Base-by-base conservation (phyloP, 2,888 invertebrate genomes). In the Gymnosoma rotundatum region DNA sequence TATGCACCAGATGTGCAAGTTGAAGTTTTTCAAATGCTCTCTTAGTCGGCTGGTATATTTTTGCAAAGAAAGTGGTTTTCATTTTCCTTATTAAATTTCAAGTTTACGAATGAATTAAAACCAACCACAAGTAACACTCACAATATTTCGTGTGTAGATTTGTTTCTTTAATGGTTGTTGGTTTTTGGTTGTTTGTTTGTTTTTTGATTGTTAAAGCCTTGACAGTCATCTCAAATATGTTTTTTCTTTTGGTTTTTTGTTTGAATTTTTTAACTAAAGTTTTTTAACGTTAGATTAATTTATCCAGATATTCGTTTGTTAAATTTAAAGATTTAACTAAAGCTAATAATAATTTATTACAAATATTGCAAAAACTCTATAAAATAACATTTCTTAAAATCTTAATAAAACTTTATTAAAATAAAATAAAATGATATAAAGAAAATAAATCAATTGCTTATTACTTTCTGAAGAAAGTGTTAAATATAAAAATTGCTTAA, bases 31-130 rank as follows among this genome's bases (percentile, higher is more conserved):
- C 82, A 82, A 73, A 80, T 81, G 78, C 76, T 72, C 64, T 73
- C 63, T 78, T 66, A 67, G 25, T 50, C 45, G 60, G n/a, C 69
- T 74, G 56, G 36, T 66, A 64, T 69, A 38, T 80, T 78, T 86
- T 81, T 83, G 82, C 80, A 75, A 85, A 83, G 86, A 87, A 87
- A 87, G 87, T 87, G 87, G 86, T 87, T 87, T 87, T 87, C 87
- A 85, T 85, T 87, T 87, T 87, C 85, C 86, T 87, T 86, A 86
- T 87, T 87, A 85, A 86, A 87, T 86, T 86, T 86, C 86, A 86
- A 83, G 74, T 84, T 84, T 84, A 81, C 74, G 74, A 84, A 70
- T 84, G 84, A 84, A 84, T 81, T 81, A 74, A 81, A 84, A 66
- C 75, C 64, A 78, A 78, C 73, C 75, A 76, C 48, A 50, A 66